A percentile compares a stretch with the other conserved stretches of the same genome.
phyloP scores from a whole-genome alignment of 2,113 vertebrate species.

The Cranoglanis bouderius region DNA sequence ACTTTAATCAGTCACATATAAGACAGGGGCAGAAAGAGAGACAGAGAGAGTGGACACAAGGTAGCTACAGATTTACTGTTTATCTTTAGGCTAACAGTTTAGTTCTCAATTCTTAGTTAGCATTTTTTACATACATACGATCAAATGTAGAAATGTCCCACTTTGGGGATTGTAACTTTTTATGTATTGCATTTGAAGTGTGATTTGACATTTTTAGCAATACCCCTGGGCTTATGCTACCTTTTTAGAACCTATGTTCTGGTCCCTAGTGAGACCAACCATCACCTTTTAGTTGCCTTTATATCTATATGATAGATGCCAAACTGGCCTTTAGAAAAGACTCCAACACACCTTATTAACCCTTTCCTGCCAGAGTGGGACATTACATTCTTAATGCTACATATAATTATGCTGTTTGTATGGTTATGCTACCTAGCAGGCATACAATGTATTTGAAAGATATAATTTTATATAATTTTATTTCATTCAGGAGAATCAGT shows the following conservation, averaged over 20 bases:
- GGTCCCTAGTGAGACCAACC: background rate
- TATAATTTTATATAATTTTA: background rate
- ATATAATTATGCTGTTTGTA: background rate
- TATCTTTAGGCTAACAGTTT: background rate
- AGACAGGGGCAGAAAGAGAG: background rate
- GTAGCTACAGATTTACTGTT: background rate
- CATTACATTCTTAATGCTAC: background rate
- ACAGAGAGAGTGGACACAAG: background rate
- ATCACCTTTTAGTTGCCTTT: background rate
- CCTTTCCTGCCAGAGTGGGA: background rate
- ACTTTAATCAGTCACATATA: background rate
- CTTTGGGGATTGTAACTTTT: background rate
- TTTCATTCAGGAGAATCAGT: background rate
- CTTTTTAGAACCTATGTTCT: background rate
- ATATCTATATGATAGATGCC: background rate
- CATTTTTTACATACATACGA: background rate
- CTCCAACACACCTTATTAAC: background rate
- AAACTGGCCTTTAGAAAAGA: background rate
- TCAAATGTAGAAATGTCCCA: background rate
- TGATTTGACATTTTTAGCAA: background rate
- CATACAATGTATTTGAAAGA: background rate
- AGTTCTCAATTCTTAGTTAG: background rate
- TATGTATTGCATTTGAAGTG: background rate
- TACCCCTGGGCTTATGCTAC: background rate
- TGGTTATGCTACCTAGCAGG: background rate